Evolutionary conservation across 2,888 invertebrate species (phyloP), one percentile per base, ranked within the genome.

Genomic region (Euphydryas editha): DNA sequence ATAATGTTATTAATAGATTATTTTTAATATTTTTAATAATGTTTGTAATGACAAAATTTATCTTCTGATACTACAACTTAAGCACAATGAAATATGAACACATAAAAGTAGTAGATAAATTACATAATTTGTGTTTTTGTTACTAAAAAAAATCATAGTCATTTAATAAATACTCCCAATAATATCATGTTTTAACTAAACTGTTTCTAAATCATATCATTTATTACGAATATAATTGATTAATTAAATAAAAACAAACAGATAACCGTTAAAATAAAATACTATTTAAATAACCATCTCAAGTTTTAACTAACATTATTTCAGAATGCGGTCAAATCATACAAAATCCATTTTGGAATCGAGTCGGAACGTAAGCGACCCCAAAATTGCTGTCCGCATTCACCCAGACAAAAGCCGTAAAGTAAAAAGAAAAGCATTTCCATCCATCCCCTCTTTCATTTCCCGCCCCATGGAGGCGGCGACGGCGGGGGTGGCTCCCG

Each of bases 371-470:
- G 86, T 85, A 87, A 90, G 89, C 91, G 90, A 90, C 90, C 91
- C 90, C 92, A 86, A 92, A 91, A 92, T 92, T 88, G 89, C 84
- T 82, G 85, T 86, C 91, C 88, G 91, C 91, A 91, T 90, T 92
- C 92, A 92, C 88, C 88, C 91, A 91, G 89, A 92, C 92, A 92
- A 91, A 90, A 91, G 90, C 88, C 83, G 90, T 89, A 87, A 89
- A 88, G 87, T 86, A 91, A 91, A 92, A 92, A 90, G 90, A 92
- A 92, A 92, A 89, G 54, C 54, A 86, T 88, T 88, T 88, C 85
- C 88, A 87, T 83, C 86, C 87, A 82, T 84, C 90, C 90, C 90
- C 87, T 86, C 87, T 90, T 51, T 88, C 86, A 86, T 92, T 92
- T 92, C 90, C 92, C 92, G 90, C 90, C 88, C 88, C 85, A 83